A percentile compares a stretch with the other conserved stretches of the same genome.
Conservation (phyloP, 2,888 invertebrate species). For the Oligia strigilis region DNA sequence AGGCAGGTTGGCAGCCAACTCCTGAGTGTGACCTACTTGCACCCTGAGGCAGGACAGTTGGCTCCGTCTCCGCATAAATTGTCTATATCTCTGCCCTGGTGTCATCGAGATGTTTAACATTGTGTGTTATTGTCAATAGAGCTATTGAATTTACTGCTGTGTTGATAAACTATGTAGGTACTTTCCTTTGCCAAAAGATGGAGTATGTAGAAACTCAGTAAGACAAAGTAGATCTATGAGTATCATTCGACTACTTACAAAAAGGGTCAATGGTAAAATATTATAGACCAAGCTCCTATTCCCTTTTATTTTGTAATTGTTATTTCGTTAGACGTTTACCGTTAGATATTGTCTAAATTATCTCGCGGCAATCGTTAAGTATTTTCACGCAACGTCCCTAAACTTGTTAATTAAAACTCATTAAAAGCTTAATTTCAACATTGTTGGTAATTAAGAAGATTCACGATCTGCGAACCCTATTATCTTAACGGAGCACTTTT, state of each 20-base stretch:
- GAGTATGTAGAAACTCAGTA: not conserved
- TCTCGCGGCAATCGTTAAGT: slow-evolving; percentile 77
- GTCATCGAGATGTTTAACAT: slow-evolving; percentile 68
- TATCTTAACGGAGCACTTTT: slow-evolving; percentile 83
- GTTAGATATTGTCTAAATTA: slow-evolving; percentile 70
- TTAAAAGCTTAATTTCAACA: slow-evolving; percentile 89
- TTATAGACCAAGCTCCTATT: slow-evolving; percentile 2
- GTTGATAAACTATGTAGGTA: not conserved
- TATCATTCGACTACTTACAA: not conserved
- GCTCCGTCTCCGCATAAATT: slow-evolving; percentile 73
- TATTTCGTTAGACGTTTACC: slow-evolving; percentile 52
- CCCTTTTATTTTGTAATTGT: slow-evolving; percentile 40
- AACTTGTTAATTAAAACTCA: slow-evolving; percentile 89
- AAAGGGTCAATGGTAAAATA: slow-evolving; percentile 19
- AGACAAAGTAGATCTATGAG: not conserved
- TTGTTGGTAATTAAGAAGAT: slow-evolving; percentile 89
- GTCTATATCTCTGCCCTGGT: slow-evolving; percentile 60
- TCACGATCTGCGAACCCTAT: slow-evolving; percentile 87
- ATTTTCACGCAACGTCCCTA: slow-evolving; percentile 82
- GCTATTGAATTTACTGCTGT: slow-evolving; percentile 45
- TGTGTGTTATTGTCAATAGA: slow-evolving; percentile 52
- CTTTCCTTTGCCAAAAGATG: slow-evolving; percentile 13
- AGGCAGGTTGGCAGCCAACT: slow-evolving; percentile 69
- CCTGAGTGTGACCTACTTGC: slow-evolving; percentile 71
- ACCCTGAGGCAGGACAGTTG: slow-evolving; percentile 60